Evolutionary conservation across 2,797 vertebrate genomes (phyloP).

Genomic region (Percopsis omiscomaycus): DNA sequence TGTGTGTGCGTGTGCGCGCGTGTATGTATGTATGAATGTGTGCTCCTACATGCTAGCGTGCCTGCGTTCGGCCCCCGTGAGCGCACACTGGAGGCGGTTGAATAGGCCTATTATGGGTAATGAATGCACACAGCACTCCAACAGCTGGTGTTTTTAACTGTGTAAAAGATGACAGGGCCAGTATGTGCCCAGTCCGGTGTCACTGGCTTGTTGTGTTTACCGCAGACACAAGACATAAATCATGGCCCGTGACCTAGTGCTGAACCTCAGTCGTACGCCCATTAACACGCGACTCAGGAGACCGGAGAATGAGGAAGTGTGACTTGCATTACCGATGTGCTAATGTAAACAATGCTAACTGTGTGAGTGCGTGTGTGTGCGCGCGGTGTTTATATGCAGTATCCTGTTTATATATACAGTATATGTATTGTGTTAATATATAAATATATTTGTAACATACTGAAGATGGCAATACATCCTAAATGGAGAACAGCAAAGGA

Average conservation of each 20-base stretch:
- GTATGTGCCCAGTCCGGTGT: slow-evolving; percentile 17
- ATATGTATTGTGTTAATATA: no score
- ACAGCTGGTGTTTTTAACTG: slow-evolving; percentile 53
- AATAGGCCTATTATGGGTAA: slow-evolving; percentile 52
- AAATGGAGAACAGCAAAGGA: no score
- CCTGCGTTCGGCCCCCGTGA: neutral
- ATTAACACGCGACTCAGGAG: slow-evolving; percentile 20
- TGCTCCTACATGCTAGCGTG: no score
- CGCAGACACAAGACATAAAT: slow-evolving; percentile 46
- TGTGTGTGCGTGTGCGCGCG: neutral
- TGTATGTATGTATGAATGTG: slow-evolving; percentile 18
- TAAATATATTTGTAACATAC: no score
- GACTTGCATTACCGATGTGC: slow-evolving; percentile 36
- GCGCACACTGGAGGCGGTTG: slow-evolving; percentile 16
- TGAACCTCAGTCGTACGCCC: slow-evolving; percentile 29
- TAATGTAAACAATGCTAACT: slow-evolving; percentile 22
- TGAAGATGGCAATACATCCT: no score
- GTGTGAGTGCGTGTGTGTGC: slow-evolving; percentile 4
- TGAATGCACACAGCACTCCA: slow-evolving; percentile 48
- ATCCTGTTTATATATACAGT: no score
- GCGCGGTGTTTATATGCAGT: neutral
- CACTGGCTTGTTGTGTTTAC: slow-evolving; percentile 40
- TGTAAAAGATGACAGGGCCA: slow-evolving; percentile 32
- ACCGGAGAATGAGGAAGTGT: slow-evolving; percentile 23
- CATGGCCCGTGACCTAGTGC: slow-evolving; percentile 41